Conservation (phyloP, 2,113 vertebrate genomes). For the Candoia aspera region DNA sequence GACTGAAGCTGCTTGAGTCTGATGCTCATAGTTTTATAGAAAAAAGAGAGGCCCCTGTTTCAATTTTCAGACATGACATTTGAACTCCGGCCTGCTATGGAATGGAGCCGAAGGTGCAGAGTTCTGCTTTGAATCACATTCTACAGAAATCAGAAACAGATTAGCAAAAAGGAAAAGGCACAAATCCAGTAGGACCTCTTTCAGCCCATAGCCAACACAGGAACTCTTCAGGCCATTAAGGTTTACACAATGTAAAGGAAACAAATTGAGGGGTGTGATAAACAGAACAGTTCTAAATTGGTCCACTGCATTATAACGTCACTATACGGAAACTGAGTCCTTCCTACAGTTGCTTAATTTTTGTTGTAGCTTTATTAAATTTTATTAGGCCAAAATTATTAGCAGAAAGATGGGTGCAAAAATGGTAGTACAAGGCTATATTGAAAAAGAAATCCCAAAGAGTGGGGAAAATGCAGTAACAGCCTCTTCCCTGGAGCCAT, state of each 20-base stretch:
- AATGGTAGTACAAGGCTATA: background rate
- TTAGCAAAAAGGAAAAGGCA: background rate
- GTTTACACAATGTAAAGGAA: background rate
- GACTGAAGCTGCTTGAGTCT: background rate
- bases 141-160: background rate
- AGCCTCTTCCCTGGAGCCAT: conserved; percentile 79
- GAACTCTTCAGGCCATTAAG: background rate
- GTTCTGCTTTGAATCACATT: background rate
- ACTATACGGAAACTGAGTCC: background rate
- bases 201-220: background rate
- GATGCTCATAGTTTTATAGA: background rate
- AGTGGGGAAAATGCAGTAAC: conserved; percentile 54
- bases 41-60: background rate
- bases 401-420: conserved; percentile 39
- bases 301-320: background rate
- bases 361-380: conserved; percentile 10
- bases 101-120: background rate
- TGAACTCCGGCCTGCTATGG: background rate
- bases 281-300: background rate
- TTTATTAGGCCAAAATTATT: conserved; percentile 45
- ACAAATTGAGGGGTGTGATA: background rate
- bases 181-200: background rate
- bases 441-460: background rate
- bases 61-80: conserved; percentile 11
- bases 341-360: background rate